phyloP scores from a whole-genome alignment of 2,113 vertebrate species.

The Miniopterus natalensis region DNA sequence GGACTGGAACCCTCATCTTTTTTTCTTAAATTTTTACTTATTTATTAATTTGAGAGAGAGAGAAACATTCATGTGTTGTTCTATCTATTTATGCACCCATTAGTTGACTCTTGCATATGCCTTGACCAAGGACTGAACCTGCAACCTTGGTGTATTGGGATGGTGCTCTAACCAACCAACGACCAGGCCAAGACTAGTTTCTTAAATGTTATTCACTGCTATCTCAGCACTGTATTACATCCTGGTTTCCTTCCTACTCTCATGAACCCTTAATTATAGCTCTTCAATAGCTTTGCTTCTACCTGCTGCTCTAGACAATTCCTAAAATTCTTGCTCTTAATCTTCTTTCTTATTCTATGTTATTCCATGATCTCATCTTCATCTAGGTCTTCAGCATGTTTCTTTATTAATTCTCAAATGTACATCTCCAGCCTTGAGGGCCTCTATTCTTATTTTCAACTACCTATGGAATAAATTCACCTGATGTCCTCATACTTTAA shows the following conservation, averaged over 20 bases:
- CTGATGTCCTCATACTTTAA: background rate
- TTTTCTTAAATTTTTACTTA: background rate
- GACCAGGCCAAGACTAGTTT: background rate
- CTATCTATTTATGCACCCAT: background rate
- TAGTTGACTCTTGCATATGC: background rate
- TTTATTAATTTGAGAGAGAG: background rate
- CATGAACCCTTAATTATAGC: background rate
- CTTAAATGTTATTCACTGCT: background rate
- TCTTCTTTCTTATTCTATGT: background rate
- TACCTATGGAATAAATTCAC: background rate
- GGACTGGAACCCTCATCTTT: accelerated
- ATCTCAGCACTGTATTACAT: background rate
- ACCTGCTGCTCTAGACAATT: background rate
- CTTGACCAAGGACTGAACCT: background rate
- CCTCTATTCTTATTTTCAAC: background rate
- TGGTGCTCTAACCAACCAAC: background rate
- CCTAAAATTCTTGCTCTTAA: background rate
- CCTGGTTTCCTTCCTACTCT: background rate
- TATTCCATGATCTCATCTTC: background rate
- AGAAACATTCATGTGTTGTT: background rate
- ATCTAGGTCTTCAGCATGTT: background rate
- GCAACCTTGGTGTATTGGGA: background rate
- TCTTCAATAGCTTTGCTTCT: background rate
- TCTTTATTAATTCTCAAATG: background rate
- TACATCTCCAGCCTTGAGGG: background rate